Evolutionary conservation across 2,888 invertebrate species (phyloP), one percentile per base, ranked within the genome.

Genomic region (Clostera curtula): DNA sequence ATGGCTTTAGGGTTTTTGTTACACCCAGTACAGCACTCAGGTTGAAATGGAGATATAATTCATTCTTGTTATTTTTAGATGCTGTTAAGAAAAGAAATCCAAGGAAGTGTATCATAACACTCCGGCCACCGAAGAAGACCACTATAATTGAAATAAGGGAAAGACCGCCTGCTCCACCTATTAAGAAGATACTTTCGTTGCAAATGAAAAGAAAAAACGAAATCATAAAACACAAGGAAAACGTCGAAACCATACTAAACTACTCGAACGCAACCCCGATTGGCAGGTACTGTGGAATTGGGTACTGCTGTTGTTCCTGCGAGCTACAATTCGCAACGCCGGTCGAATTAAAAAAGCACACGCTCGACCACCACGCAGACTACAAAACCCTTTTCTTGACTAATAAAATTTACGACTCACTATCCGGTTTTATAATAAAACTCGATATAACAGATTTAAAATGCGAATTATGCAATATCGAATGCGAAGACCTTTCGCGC

Each of bases 401-500:
- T 4, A 27, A 43, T n/a, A n/a, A n/a, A n/a, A n/a, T n/a, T n/a
- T n/a, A n/a, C 3, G 37, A 50, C 13, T 41, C 41, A 2, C 31
- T 58, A 34, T 25, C 38, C 2, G 27, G 30, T 27, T 40, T 32
- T 41, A 49, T 56, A 6, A 61, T 67, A 0, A 71, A 67, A 44
- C 36, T 77, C 0, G 77, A 77, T 12, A 64, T 76, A 4, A 74
- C 77, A 0, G 42, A 30, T 1, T 37, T 76, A 1, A 31, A 39
- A 7, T 77, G 77, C 28, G 59, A 43, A 12, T 40, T 70, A 8
- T 76, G 77, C 25, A 22, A 39, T 9, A 19, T 56, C 0, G 34
- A 40, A 1, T 34, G 40, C 10, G 15, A 70, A 1, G 44, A 58
- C 1, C 35, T 34, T 2, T n/a, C n/a, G n/a, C n/a, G n/a, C n/a